phyloP scores from a whole-genome alignment of 2,797 vertebrate species.

The Hydrocynus forskahlii region DNA sequence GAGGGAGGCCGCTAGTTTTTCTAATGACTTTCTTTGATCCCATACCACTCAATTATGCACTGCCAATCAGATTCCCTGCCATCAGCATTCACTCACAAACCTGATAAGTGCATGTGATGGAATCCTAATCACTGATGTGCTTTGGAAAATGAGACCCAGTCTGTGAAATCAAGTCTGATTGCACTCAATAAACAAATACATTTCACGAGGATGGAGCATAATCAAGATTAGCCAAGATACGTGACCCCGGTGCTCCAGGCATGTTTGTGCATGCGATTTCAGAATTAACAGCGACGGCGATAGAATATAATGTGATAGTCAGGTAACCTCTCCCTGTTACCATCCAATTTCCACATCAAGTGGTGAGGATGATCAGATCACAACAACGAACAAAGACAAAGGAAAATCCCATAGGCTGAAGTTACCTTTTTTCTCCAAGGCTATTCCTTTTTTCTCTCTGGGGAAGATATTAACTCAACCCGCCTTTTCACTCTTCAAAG shows the following conservation, averaged over 20 bases:
- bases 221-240: conserved; percentile 59
- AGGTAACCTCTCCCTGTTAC: conserved; percentile 61
- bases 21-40: conserved; percentile 68
- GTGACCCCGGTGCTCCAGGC: conserved; percentile 50
- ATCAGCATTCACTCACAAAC: conserved; percentile 58
- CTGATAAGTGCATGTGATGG: conserved; percentile 61
- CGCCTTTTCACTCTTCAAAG: conserved; percentile 35
- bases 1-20: conserved; percentile 43
- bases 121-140: conserved; percentile 67
- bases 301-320: conserved; percentile 56
- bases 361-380: conserved; percentile 45
- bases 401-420: conserved; percentile 31
- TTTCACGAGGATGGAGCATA: conserved; percentile 58
- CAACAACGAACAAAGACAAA: conserved; percentile 47
- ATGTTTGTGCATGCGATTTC: conserved; percentile 52
- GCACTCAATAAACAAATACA: conserved; percentile 60
- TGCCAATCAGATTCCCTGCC: conserved; percentile 67
- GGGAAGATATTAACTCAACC: conserved; percentile 21
- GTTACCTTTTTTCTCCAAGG: neutral
- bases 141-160: conserved; percentile 60
- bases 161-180: conserved; percentile 71
- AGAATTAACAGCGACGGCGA: conserved; percentile 47
- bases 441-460: conserved; percentile 11
- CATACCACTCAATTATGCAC: conserved; percentile 50
- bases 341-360: conserved; percentile 54